Base-by-base conservation (phyloP, 2,888 invertebrate genomes). In the Drosophila setosimentum region DNA sequence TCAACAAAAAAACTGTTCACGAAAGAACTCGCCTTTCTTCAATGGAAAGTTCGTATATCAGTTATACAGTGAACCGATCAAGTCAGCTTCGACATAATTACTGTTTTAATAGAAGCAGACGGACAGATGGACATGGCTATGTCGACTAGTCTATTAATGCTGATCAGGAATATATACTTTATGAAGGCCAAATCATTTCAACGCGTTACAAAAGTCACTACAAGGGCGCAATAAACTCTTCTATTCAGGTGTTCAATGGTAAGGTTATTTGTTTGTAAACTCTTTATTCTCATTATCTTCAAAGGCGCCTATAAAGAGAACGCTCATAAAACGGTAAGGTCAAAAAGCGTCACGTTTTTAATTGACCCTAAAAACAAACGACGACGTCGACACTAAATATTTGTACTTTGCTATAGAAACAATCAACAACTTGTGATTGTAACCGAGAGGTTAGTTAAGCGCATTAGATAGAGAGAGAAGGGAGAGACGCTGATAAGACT, bases 311-410 rank as follows among this genome's bases (percentile, higher is more conserved):
- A 42, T 32, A 59, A 55, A 50, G 53, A 50, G 29, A 72, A 68
- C 49, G 57, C 68, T 67, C 64, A 60, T 75, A 54, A 73, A 72
- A 69, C 58, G 60, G 64, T 73, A 73, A 83, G 85, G 74, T 83
- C 68, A 83, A 58, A 45, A 33, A 63, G 42, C 61, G 58, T 64
- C 73, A 82, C 78, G 65, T 79, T 78, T 82, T 67, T 64, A 80
- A 73, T 74, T 82, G 70, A 79, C 72, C 79, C 68, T 63, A 83
- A 80, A 63, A 58, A 48, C 24, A 54, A 63, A 61, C 40, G 42
- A 32, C 32, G 55, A 33, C 24, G 59, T 48, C 37, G 48, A 80
- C 66, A 61, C 68, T 58, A 53, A 61, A 42, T 30, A 35, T 48
- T 42, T 63, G 21, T 53, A 53, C n/a, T 80, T 65, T 75, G 72